phyloP scores from a whole-genome alignment of 1,140 invertebrate species.

The Coboldia fuscipes region DNA sequence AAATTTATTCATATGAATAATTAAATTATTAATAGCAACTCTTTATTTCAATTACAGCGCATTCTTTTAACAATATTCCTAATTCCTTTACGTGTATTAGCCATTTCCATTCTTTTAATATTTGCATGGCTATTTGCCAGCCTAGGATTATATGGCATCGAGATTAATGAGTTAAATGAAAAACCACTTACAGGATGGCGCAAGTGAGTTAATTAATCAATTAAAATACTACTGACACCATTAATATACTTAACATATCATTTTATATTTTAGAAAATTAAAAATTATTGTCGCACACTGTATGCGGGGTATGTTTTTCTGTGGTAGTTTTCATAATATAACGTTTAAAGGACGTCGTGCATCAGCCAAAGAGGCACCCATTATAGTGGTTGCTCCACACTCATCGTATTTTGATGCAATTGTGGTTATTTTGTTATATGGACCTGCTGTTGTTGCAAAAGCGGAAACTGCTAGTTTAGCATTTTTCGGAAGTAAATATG shows the following conservation, averaged over 20 bases:
- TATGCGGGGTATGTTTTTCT: conserved; percentile 53
- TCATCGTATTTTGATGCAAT: conserved; percentile 80
- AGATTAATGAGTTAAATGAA: neutral
- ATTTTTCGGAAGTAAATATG: conserved; percentile 67
- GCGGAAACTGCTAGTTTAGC: conserved; percentile 54
- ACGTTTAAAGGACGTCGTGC: conserved; percentile 43
- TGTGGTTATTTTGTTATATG: conserved; percentile 53
- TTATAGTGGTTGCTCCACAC: conserved; percentile 74
- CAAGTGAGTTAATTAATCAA: neutral
- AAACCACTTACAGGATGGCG: conserved; percentile 1
- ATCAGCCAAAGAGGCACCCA: conserved; percentile 47
- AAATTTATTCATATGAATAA: no score
- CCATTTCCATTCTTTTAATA: neutral
- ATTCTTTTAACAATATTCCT: neutral
- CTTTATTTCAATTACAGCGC: no score
- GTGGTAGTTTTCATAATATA: conserved; percentile 58
- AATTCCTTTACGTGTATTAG: neutral
- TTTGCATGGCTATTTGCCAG: neutral
- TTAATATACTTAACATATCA: neutral
- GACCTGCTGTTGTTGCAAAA: conserved; percentile 74
- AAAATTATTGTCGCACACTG: conserved; percentile 10
- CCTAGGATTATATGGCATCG: neutral
- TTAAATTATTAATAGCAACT: no score
- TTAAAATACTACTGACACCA: neutral
- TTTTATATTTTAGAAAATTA: conserved; percentile 9